Conservation (phyloP, 2,113 vertebrate genomes). For the Heterotilapia buettikoferi region DNA sequence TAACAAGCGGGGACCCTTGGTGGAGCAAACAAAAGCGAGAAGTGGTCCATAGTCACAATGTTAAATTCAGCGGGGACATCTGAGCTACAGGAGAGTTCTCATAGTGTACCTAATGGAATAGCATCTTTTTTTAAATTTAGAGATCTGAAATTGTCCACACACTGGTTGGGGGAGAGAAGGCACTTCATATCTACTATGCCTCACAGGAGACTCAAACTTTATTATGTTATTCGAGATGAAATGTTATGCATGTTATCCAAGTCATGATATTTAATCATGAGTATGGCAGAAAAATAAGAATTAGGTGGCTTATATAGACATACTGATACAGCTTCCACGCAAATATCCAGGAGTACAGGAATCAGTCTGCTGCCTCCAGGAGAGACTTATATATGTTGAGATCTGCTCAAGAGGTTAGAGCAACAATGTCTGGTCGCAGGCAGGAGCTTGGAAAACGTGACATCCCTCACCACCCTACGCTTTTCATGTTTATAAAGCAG, state of each 20-base stretch:
- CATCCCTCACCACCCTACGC: background rate
- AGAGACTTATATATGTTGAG: background rate
- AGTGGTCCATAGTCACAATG: background rate
- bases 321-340: background rate
- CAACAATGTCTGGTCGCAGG: background rate
- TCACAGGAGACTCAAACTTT: background rate
- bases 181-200: background rate
- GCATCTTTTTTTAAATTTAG: background rate
- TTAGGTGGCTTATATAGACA: background rate
- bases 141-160: background rate
- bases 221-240: background rate
- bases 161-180: background rate
- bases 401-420: constrained; percentile 12
- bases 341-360: background rate
- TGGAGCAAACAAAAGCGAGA: constrained; percentile 18
- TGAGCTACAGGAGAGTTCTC: constrained; percentile 5
- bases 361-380: background rate
- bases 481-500: constrained; percentile 56
- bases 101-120: background rate
- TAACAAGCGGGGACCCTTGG: constrained; percentile 26
- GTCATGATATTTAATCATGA: background rate
- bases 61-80: background rate
- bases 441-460: background rate
- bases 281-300: background rate
- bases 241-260: background rate